Conservation (phyloP, 2,888 invertebrate genomes). For the Steinernema hermaphroditum region DNA sequence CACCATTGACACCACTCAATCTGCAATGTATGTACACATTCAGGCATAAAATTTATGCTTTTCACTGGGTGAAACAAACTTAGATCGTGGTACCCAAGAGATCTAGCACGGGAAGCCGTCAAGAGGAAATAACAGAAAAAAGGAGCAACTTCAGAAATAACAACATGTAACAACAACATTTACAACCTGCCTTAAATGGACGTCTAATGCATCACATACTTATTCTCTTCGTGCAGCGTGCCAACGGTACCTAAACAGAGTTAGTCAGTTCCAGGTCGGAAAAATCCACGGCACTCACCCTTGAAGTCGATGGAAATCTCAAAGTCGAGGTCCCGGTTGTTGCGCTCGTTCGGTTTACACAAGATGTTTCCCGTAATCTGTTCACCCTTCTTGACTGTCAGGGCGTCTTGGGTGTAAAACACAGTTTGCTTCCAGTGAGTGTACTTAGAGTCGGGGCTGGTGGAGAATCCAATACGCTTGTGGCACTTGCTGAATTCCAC, state of each 20-base stretch:
- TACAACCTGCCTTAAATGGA: neutral
- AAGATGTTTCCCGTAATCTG: conserved; percentile 81
- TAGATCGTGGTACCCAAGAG: conserved; percentile 10
- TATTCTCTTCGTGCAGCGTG: conserved; percentile 67
- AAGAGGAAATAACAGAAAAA: neutral
- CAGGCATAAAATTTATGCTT: too few species aligned
- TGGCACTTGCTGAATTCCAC: conserved; percentile 99
- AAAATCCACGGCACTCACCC: conserved; percentile 26
- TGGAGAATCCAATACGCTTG: conserved; percentile 95
- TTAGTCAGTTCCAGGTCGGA: neutral
- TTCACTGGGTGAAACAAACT: neutral
- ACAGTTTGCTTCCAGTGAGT: conserved; percentile 99
- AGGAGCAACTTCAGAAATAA: neutral
- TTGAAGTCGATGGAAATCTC: conserved; percentile 71
- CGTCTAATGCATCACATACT: conserved; percentile 70
- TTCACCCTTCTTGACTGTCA: conserved; percentile 91
- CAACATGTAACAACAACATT: conserved; percentile 16
- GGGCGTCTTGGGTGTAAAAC: conserved; percentile 88
- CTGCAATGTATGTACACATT: too few species aligned
- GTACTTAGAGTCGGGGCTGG: conserved; percentile 90
- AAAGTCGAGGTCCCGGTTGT: conserved; percentile 94
- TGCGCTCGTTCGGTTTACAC: conserved; percentile 92
- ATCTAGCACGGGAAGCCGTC: neutral
- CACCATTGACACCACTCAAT: too few species aligned
- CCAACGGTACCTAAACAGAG: conserved; percentile 47